A percentile compares a stretch with the other conserved stretches of the same genome.
Evolutionary conservation across 2,888 invertebrate genomes (phyloP).

Genomic region (Hololepta plana): DNA sequence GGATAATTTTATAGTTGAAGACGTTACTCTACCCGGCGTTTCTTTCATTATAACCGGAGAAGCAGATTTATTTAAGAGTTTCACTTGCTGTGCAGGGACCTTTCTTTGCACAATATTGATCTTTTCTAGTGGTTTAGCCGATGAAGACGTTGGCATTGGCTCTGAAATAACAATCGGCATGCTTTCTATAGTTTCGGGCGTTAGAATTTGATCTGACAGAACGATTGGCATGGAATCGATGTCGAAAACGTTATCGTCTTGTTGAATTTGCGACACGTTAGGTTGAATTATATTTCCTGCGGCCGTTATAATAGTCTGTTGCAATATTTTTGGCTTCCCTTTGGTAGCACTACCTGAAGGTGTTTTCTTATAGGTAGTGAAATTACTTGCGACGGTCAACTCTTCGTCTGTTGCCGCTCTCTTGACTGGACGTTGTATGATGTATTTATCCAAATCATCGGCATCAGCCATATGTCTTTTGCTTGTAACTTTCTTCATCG

Average conservation of each 20-base stretch:
- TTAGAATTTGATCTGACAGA: conserved; percentile 48
- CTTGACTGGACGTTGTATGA: no score
- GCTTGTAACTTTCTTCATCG: no score
- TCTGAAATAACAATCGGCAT: conserved; percentile 40
- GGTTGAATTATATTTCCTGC: conserved; percentile 22
- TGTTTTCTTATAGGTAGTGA: background rate
- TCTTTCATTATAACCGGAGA: conserved; percentile 6
- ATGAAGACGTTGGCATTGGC: conserved; percentile 11
- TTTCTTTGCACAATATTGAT: conserved; percentile 8
- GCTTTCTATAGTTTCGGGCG: conserved; percentile 47
- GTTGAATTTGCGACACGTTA: conserved; percentile 6
- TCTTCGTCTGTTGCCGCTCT: no score
- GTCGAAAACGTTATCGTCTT: conserved; percentile 40
- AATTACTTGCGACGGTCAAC: conserved; percentile 8
- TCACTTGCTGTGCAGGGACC: conserved; percentile 13
- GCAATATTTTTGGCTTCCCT: conserved; percentile 18
- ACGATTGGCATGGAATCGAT: conserved; percentile 65
- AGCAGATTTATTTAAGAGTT: conserved; percentile 13
- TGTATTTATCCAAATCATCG: no score
- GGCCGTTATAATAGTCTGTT: conserved; percentile 27
- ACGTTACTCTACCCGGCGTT: conserved; percentile 1
- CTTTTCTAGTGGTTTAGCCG: background rate
- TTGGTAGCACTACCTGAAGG: conserved; percentile 6
- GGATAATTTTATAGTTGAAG: no score
- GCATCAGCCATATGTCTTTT: no score